Conservation (phyloP, 1,140 invertebrate genomes). For the Ceratoteleas bidentatus region DNA sequence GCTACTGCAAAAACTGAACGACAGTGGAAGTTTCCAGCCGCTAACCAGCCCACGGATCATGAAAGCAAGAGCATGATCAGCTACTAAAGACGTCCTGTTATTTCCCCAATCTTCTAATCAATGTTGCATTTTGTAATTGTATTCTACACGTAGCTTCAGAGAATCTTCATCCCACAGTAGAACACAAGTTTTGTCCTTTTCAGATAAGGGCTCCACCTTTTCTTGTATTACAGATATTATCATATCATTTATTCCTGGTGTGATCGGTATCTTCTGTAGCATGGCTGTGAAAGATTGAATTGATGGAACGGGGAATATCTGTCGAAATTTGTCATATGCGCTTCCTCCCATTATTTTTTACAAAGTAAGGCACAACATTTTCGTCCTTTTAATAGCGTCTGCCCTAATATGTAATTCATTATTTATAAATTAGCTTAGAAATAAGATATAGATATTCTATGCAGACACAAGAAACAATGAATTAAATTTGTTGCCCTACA, state of each 20-base stretch:
- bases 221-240: background rate
- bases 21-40: background rate
- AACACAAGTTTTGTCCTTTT: slow-evolving; percentile 2
- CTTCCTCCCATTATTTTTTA: slow-evolving; percentile 6
- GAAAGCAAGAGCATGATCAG: slow-evolving; percentile 3
- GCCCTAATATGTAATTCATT: background rate
- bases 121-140: background rate
- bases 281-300: background rate
- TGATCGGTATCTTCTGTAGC: background rate
- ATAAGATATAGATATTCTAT: too few species aligned
- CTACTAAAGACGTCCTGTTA: background rate
- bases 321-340: slow-evolving; percentile 1
- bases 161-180: background rate
- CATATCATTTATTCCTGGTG: background rate
- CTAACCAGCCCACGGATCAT: background rate
- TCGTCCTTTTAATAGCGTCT: background rate
- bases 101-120: background rate
- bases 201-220: background rate
- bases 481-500: too few species aligned
- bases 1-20: background rate
- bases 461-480: too few species aligned
- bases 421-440: too few species aligned
- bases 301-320: background rate
- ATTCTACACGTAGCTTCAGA: background rate
- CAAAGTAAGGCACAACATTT: slow-evolving; percentile 1